These are phyloP conservation scores for Cinclus mexicanus DNA, from an alignment of 2,113 vertebrate genomes.

Conservation along the genomic window DNA sequence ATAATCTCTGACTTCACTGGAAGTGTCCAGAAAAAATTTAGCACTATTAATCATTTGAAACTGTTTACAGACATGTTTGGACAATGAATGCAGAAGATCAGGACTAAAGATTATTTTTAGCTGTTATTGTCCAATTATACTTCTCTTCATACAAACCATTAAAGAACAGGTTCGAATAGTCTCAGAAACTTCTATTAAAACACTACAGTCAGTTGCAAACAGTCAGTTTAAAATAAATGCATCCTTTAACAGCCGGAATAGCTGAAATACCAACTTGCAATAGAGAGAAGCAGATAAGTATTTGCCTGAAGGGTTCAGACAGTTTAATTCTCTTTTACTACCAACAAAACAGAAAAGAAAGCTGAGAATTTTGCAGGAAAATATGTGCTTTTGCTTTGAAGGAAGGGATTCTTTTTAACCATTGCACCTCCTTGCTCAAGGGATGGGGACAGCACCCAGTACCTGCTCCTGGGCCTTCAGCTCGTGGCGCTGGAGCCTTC, in stretches of 20 bases:
- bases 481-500: conserved; percentile 82
- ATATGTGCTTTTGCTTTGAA: conserved; percentile 57
- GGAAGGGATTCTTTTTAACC: not conserved
- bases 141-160: conserved; percentile 2
- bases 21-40: not conserved
- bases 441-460: not conserved
- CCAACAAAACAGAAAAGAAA: conserved; percentile 16
- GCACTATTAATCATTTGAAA: not conserved
- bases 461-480: conserved; percentile 90
- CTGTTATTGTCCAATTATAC: not conserved
- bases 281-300: conserved; percentile 25
- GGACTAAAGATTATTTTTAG: conserved; percentile 8
- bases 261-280: conserved; percentile 43
- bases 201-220: not conserved
- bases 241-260: conserved; percentile 25
- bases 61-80: not conserved
- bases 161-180: conserved; percentile 30
- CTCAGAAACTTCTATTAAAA: conserved; percentile 38
- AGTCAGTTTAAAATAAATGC: conserved; percentile 38
- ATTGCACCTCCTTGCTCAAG: not conserved
- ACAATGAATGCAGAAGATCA: not conserved
- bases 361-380: conserved; percentile 45
- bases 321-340: conserved; percentile 54
- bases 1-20: not conserved
- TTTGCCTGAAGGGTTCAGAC: conserved; percentile 54